Base-by-base conservation (phyloP, 2,797 vertebrate species). In the Sphenopsis melanotis region DNA sequence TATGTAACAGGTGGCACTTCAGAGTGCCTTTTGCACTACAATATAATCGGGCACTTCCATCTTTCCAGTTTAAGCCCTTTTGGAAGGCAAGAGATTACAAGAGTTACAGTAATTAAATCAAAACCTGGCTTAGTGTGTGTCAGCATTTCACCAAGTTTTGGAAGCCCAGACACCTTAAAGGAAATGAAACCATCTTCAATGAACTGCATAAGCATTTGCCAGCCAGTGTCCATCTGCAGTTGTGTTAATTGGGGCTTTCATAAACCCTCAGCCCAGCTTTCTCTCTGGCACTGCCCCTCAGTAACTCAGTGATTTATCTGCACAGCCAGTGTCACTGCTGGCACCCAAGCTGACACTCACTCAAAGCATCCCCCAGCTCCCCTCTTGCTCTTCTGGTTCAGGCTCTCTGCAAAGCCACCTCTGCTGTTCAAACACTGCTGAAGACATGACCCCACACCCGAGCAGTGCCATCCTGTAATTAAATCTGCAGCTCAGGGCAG, bases 241-340 rank as follows among this genome's bases (percentile, higher is more conserved):
- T n/a, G n/a, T 27, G 32, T 36, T 34, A 52, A 84, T 15, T 82
- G 42, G 71, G 41, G 3, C 70, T 69, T 32, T 32, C 27, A 44
- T 0, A 61, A 85, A 7, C 18, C 39, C 76, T 27, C 47, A 65
- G 36, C 8, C 75, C 71, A 26, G 41, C n/a, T 41, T 41, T 41
- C 41, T 79, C 71, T 8, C 3, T 1, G 9, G 49, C 32, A 36
- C 2, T 55, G 66, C 57, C 76, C 53, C 64, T 42, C n/a, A 17
- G 10, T 6, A 47, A 32, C 74, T 41, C 56, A 47, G 8, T 0
- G n/a, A 83, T 39, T 18, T 2, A 5, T 5, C 70, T 34, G 50
- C 75, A 39, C 65, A n/a, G 2, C 1, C 1, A 57, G 17, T 0
- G 60, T 6, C 90, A 46, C 0, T 61, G 60, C 16, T 2, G 37